Conservation (phyloP, 2,888 invertebrate genomes). For the Parasteatoda lunata region DNA sequence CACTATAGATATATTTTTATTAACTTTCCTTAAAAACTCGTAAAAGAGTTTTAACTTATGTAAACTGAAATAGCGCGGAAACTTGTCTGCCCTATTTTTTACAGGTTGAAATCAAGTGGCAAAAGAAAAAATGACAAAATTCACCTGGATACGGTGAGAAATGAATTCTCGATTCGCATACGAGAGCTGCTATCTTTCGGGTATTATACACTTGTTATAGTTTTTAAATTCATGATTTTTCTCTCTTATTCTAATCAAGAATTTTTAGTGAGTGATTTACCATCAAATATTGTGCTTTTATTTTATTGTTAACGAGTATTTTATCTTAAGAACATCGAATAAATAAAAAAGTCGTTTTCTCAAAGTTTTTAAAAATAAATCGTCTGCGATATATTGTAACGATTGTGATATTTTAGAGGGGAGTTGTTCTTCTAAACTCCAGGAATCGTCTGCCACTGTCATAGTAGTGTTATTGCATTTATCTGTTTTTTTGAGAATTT, state of each 20-base stretch:
- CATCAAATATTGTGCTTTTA: not conserved
- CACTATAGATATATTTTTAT: not conserved
- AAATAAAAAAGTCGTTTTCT: not conserved
- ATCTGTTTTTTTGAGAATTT: not conserved
- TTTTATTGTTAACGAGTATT: not conserved
- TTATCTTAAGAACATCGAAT: not conserved
- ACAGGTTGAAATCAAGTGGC: conserved; percentile 3
- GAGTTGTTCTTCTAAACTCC: no score
- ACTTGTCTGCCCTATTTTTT: not conserved
- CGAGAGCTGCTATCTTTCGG: not conserved
- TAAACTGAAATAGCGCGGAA: not conserved
- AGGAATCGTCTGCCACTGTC: not conserved
- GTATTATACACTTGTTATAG: not conserved
- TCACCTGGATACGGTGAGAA: not conserved
- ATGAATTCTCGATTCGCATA: not conserved
- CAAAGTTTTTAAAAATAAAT: not conserved
- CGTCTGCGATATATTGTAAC: not conserved
- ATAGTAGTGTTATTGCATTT: not conserved
- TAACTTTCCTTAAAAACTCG: not conserved
- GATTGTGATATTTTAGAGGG: no score
- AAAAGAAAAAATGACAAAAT: not conserved
- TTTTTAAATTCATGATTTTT: no score
- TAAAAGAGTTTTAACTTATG: not conserved
- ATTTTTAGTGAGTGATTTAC: no score
- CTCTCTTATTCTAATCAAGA: no score